Evolutionary conservation across 2,888 invertebrate species (phyloP).

Genomic region (Thymelicus lineola): DNA sequence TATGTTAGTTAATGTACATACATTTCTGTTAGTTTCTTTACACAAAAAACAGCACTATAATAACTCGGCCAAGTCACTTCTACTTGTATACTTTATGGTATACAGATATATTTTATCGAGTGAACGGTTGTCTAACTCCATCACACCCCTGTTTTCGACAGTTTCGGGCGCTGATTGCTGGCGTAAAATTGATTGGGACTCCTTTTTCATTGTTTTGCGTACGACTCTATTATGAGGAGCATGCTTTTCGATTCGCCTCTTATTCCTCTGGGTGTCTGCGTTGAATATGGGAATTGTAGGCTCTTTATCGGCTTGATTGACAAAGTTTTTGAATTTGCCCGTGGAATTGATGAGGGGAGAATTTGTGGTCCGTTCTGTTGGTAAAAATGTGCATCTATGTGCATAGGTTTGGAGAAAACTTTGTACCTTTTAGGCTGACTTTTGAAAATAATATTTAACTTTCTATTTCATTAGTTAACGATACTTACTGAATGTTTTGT

Average conservation of each 20-base stretch:
- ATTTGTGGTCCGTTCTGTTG: neutral
- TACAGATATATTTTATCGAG: neutral
- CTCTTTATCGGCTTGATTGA: constrained; percentile 17
- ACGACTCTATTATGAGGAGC: constrained; percentile 27
- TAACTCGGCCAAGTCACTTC: no score
- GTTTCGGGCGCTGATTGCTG: constrained; percentile 19
- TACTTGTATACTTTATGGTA: no score
- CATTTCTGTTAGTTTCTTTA: no score
- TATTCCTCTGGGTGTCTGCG: constrained; percentile 17
- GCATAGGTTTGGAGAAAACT: no score
- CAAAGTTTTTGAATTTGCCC: constrained; percentile 24
- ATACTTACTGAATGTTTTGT: no score
- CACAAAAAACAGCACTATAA: no score
- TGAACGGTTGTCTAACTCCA: neutral
- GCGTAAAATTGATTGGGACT: constrained; percentile 33
- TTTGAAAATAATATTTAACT: no score
- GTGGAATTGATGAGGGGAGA: constrained; percentile 2
- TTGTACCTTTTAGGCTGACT: no score
- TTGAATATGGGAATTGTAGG: constrained; percentile 20
- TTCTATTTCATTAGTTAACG: no score
- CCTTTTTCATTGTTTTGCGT: constrained; percentile 32
- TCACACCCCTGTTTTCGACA: neutral
- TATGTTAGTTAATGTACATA: no score
- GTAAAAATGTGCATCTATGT: no score
- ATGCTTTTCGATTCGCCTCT: constrained; percentile 16